Percentiles rank a stretch among this genome's conserved stretches.
phyloP scores from a whole-genome alignment of 1,140 invertebrate genomes.

The Carcinoscorpius rotundicauda region DNA sequence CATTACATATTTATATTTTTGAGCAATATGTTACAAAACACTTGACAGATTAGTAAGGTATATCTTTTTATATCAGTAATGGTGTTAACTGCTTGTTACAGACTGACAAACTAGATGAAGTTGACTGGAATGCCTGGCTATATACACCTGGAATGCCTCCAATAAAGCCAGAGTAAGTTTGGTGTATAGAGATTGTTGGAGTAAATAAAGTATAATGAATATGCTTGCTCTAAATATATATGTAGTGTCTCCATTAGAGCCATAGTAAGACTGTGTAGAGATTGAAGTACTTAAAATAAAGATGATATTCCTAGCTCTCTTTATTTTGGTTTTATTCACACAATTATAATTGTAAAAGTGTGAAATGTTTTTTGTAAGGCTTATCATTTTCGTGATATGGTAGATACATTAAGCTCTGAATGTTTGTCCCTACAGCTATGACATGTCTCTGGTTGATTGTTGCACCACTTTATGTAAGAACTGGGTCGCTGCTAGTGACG shows the following conservation, averaged over 20 bases:
- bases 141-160: constrained; percentile 71
- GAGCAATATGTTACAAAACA: too few relatives aligned
- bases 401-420: not conserved
- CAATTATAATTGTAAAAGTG: not conserved
- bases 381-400: not conserved
- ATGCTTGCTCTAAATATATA: not conserved
- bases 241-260: not conserved
- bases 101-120: constrained; percentile 22
- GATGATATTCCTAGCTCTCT: constrained; percentile 8
- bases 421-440: constrained; percentile 41
- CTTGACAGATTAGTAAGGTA: too few relatives aligned
- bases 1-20: too few relatives aligned
- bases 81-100: not conserved
- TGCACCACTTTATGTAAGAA: constrained; percentile 45
- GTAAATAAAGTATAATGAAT: not conserved
- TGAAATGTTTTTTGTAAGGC: not conserved
- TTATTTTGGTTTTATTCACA: constrained; percentile 12
- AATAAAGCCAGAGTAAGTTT: constrained; percentile 58
- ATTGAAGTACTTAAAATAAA: not conserved
- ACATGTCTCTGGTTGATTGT: constrained; percentile 50
- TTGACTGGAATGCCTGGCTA: constrained; percentile 83
- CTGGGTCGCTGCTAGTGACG: constrained; percentile 41
- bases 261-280: constrained; percentile 2
- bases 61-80: too few relatives aligned
- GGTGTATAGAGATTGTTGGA: not conserved